Percentiles rank a stretch among this genome's conserved stretches.
Evolutionary conservation across 2,113 vertebrate species (phyloP).

Genomic region (Urocynchramus pylzowi): DNA sequence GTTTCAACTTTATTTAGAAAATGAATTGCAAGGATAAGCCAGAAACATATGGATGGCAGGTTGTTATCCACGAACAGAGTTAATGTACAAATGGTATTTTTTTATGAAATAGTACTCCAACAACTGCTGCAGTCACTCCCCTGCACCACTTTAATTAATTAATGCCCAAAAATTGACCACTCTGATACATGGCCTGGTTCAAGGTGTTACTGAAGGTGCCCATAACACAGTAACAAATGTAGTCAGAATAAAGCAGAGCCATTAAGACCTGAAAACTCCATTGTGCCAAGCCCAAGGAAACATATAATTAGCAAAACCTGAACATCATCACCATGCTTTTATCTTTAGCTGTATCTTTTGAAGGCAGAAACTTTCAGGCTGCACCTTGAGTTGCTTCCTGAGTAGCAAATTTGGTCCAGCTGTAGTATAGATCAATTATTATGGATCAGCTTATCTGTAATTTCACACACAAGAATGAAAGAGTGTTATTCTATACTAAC

Average conservation of each 20-base stretch:
- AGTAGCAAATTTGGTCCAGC: not conserved
- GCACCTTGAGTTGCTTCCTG: not conserved
- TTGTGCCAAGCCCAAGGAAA: not conserved
- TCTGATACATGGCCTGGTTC: not conserved
- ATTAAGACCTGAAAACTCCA: not conserved
- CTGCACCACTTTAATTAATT: not conserved
- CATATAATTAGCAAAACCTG: not conserved
- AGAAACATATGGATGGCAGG: slow-evolving; percentile 41
- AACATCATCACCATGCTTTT: not conserved
- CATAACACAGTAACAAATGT: not conserved
- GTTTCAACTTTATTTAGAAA: slow-evolving; percentile 51
- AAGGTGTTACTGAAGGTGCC: not conserved
- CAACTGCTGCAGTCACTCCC: not conserved
- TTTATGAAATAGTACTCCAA: not conserved
- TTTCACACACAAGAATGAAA: not conserved
- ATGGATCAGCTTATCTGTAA: not conserved
- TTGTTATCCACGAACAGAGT: not conserved
- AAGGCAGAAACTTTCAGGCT: not conserved
- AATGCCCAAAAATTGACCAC: not conserved
- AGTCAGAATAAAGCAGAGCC: not conserved
- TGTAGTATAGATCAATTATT: not conserved
- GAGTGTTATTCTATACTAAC: not conserved
- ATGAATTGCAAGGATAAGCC: slow-evolving; percentile 11
- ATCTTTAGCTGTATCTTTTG: not conserved
- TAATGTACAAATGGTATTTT: not conserved